Evolutionary conservation across 1,140 invertebrate species (phyloP), one percentile per base, ranked within the genome.

Genomic region (Drosophila nigrodunni): DNA sequence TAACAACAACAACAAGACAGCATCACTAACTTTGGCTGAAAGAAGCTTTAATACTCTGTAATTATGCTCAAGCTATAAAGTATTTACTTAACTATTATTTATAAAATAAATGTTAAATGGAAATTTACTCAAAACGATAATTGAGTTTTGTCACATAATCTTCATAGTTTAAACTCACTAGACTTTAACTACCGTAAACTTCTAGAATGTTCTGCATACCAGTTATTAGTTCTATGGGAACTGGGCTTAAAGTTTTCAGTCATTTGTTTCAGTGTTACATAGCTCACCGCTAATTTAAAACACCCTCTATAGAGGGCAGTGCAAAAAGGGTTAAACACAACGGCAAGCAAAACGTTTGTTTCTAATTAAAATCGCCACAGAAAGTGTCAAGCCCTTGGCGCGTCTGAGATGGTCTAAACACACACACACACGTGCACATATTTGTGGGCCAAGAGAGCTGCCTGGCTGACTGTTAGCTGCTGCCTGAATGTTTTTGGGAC

Each of bases 321-420:
- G 18, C 55, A 44, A 52, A 62, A 54, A 44, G 61, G 47, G 39
- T 18, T 25, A 30, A 50, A 41, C 34, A 57, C 39, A 44, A 43
- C 37, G 52, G 50, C 41, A 47, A 49, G 15, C 11, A 41, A 52
- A 64, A 54, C 46, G 58, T 72, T 76, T 76, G 68, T 72, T 87
- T 88, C 85, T 87, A 87, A 88, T 89, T 88, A 89, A 85, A 89
- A 80, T 85, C 74, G 78, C 77, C 85, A 75, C 85, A 80, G 85
- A 88, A 89, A 89, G 83, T 88, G 83, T 88, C 74, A 85, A 67
- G 80, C 83, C 85, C 80, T 87, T 83, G 69, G 61, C 61, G 61
- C 61, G 61, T 25, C 50, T 30, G 61, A 49, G 39, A 50, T 49
- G 39, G 52, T 55, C 43, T 77, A 39, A 30, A 25, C 41, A 69